phyloP scores from a whole-genome alignment of 2,888 invertebrate species.

The Parasteatoda lunata region DNA sequence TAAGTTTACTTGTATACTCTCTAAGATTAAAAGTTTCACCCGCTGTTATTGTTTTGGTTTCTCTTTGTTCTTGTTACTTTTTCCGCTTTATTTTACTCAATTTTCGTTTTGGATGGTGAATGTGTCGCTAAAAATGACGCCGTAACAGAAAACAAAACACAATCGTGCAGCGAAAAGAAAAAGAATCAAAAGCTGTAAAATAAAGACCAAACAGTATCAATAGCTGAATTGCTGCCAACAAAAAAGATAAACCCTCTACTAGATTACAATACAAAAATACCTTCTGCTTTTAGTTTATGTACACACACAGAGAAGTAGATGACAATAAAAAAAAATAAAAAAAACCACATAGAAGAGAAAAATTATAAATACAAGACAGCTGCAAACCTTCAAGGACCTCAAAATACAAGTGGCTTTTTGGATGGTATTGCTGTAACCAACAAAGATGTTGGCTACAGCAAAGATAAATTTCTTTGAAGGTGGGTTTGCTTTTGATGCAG shows the following conservation, averaged over 20 bases:
- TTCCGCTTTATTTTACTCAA: constrained; percentile 34
- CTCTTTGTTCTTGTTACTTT: too few relatives aligned
- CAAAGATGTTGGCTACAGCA: constrained; percentile 38
- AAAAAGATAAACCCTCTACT: background rate
- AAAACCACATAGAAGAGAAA: constrained; percentile 6
- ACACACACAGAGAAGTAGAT: constrained; percentile 4
- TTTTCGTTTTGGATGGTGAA: constrained; percentile 25
- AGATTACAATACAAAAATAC: constrained; percentile 26
- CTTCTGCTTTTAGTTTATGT: constrained; percentile 26
- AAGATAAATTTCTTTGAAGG: constrained; percentile 54
- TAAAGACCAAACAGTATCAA: background rate
- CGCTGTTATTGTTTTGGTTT: too few relatives aligned
- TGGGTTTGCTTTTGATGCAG: constrained; percentile 23
- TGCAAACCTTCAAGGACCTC: constrained; percentile 42
- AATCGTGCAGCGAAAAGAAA: too few relatives aligned
- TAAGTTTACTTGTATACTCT: too few relatives aligned
- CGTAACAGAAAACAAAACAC: constrained; percentile 18
- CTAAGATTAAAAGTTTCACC: too few relatives aligned
- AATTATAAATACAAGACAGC: constrained; percentile 46
- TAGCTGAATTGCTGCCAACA: constrained; percentile 9
- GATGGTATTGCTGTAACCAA: constrained; percentile 35
- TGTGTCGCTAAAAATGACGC: constrained; percentile 31
- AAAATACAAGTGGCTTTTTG: constrained; percentile 28
- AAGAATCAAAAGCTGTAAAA: background rate
- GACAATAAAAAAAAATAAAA: constrained; percentile 29